Percentiles rank a stretch among this genome's conserved stretches.
Evolutionary conservation across 2,113 vertebrate genomes (phyloP).

Genomic region (Arizona elegans): DNA sequence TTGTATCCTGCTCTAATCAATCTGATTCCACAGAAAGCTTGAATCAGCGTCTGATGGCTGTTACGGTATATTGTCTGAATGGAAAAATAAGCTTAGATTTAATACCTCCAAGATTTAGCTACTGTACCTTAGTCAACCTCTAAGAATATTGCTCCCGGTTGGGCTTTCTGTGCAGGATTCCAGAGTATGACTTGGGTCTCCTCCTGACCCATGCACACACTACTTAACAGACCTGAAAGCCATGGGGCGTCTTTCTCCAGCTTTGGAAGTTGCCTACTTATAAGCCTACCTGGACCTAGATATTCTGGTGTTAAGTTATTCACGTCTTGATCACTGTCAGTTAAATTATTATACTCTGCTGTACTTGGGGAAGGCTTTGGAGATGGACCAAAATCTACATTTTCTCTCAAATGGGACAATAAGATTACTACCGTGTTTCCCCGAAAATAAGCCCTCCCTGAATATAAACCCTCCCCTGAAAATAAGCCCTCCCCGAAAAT

Average conservation of each 20-base stretch:
- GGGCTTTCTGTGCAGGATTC: not conserved
- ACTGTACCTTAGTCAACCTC: not conserved
- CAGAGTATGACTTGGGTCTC: not conserved
- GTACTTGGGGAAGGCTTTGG: not conserved
- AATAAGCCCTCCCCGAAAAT: too few relatives aligned
- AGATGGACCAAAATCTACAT: not conserved
- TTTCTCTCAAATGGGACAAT: not conserved
- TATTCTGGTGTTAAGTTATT: not conserved
- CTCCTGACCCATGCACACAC: not conserved
- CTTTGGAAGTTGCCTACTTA: not conserved
- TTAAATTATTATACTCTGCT: not conserved
- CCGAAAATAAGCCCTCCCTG: too few relatives aligned
- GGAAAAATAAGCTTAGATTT: not conserved
- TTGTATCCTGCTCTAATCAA: not conserved
- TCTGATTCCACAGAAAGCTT: not conserved
- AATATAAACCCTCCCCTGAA: too few relatives aligned
- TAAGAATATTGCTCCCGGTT: not conserved
- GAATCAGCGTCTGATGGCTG: not conserved
- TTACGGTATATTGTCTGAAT: not conserved
- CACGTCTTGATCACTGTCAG: not conserved
- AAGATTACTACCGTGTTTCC: not conserved
- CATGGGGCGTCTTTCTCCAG: not conserved
- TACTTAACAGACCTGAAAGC: not conserved
- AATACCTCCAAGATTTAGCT: not conserved
- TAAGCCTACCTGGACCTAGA: not conserved